Evolutionary conservation across 2,888 invertebrate genomes (phyloP).

Genomic region (Ennomos erosarius): DNA sequence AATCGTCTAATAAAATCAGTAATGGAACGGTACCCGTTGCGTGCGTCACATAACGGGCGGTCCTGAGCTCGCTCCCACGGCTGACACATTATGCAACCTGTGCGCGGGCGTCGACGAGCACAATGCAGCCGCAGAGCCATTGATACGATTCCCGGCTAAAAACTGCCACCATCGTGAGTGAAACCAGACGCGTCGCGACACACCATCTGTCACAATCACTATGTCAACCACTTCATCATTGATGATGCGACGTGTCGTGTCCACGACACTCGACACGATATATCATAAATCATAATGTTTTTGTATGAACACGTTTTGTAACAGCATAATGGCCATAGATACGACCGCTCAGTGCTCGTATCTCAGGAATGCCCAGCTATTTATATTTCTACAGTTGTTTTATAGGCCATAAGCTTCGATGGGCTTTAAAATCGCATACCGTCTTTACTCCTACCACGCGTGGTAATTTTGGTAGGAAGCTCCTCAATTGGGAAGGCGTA

Average conservation of each 20-base stretch:
- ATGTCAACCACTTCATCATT: constrained; percentile 31
- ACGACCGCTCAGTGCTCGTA: constrained; percentile 12
- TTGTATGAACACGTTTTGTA: constrained; percentile 28
- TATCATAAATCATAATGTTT: constrained; percentile 35
- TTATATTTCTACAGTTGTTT: constrained; percentile 13
- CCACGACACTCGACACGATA: constrained; percentile 25
- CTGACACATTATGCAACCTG: constrained; percentile 79
- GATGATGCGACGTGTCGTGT: constrained; percentile 28
- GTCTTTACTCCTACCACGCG: background rate
- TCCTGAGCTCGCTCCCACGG: constrained; percentile 73
- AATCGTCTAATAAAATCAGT: constrained; percentile 83
- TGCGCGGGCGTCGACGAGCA: constrained; percentile 59
- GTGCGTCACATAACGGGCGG: constrained; percentile 81
- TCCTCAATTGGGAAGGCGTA: too few species aligned
- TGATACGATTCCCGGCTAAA: constrained; percentile 66
- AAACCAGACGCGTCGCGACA: constrained; percentile 47
- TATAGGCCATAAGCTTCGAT: too few species aligned
- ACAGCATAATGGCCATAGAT: constrained; percentile 17
- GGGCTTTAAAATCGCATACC: constrained; percentile 18
- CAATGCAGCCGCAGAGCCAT: constrained; percentile 60
- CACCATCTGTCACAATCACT: constrained; percentile 40
- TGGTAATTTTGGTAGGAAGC: too few species aligned
- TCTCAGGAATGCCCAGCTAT: constrained; percentile 21
- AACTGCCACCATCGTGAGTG: constrained; percentile 67
- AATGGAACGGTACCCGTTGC: constrained; percentile 82